Conservation (phyloP, 1,140 invertebrate genomes). For the Zaprionus davidi region DNA sequence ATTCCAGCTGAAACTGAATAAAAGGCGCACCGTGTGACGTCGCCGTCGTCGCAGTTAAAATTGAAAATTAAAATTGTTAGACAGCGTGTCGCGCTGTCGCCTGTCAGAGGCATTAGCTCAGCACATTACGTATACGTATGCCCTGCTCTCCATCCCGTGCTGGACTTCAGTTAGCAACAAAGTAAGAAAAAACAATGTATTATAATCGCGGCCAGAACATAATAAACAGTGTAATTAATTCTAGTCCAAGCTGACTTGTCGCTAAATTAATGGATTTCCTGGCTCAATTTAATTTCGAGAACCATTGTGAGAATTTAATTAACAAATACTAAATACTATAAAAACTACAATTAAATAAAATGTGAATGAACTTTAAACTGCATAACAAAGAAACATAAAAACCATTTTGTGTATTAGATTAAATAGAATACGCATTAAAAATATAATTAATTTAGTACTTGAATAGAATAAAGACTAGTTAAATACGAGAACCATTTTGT, state of each 20-base stretch:
- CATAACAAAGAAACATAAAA: background rate
- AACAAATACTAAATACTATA: background rate
- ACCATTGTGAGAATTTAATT: background rate
- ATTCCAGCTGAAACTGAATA: conserved; percentile 38
- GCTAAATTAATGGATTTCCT: conserved; percentile 6
- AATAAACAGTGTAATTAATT: conserved; percentile 1
- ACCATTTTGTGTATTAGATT: background rate
- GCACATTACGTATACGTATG: conserved; percentile 56
- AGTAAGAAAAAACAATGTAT: background rate
- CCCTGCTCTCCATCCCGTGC: conserved; percentile 44
- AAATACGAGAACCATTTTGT: background rate
- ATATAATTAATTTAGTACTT: background rate
- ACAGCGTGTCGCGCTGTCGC: conserved; percentile 79
- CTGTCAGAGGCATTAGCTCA: conserved; percentile 67
- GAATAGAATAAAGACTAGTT: too few species aligned
- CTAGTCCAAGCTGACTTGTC: background rate
- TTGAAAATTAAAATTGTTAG: conserved; percentile 82
- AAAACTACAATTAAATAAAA: background rate
- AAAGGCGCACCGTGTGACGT: conserved; percentile 55
- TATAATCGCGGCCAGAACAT: background rate
- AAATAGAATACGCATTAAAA: background rate
- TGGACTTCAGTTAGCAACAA: background rate
- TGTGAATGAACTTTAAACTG: background rate
- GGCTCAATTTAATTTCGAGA: background rate
- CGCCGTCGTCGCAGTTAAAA: conserved; percentile 60